These are phyloP conservation scores for Dexiosoma caninum DNA, from an alignment of 2,888 invertebrate species.

Conservation along the genomic window DNA sequence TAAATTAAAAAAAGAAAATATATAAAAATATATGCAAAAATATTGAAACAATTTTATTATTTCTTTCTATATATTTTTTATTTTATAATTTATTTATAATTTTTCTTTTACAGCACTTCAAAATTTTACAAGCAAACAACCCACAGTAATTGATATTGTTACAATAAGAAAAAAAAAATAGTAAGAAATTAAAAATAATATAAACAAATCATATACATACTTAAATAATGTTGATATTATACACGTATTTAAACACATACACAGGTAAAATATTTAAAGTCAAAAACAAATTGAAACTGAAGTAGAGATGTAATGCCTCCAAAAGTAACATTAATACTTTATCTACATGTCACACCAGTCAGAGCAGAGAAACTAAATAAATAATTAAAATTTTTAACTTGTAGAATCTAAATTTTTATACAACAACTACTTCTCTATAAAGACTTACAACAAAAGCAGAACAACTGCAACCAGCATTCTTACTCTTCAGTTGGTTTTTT, in stretches of 20 bases:
- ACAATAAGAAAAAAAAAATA: conserved; percentile 31
- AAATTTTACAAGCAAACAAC: conserved; percentile 57
- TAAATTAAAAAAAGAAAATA: conserved; percentile 13
- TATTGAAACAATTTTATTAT: not conserved
- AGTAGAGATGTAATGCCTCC: conserved; percentile 32
- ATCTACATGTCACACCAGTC: conserved; percentile 43
- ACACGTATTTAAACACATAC: conserved; percentile 40
- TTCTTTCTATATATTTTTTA: not conserved
- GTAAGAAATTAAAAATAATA: conserved; percentile 10
- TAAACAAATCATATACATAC: conserved; percentile 18
- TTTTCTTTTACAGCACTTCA: conserved; percentile 36
- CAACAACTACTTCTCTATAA: conserved; percentile 1
- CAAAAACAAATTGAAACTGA: conserved; percentile 18
- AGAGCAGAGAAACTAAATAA: not conserved
- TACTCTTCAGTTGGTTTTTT: no score
- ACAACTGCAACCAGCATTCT: not conserved
- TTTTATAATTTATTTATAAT: conserved; percentile 12
- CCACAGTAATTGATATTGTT: conserved; percentile 64
- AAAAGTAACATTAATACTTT: conserved; percentile 53
- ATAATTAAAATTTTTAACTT: conserved; percentile 12
- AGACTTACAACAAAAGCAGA: no score
- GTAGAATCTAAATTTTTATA: conserved; percentile 42
- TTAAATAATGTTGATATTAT: conserved; percentile 54
- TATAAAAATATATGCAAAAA: conserved; percentile 3
- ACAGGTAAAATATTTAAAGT: conserved; percentile 9